Evolutionary conservation across 2,888 invertebrate genomes (phyloP).

Genomic region (Nomada ferruginata): DNA sequence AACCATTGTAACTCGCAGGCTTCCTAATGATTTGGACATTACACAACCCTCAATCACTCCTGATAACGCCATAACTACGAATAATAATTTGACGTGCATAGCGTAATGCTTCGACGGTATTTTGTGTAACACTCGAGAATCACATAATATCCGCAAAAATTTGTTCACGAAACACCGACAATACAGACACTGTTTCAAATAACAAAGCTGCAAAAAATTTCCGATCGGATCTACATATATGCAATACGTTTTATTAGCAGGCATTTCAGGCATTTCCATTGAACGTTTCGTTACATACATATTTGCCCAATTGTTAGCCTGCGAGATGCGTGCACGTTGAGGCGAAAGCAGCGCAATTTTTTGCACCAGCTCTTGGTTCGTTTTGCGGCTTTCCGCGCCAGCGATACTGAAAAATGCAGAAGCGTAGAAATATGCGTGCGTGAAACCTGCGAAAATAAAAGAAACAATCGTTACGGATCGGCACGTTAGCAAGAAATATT

Average conservation of each 20-base stretch:
- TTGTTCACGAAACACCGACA: not conserved
- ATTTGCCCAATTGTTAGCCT: not conserved
- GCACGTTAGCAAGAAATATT: constrained; percentile 17
- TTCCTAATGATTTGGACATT: too few species aligned
- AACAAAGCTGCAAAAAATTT: too few species aligned
- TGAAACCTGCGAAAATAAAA: constrained; percentile 1
- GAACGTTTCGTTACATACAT: not conserved
- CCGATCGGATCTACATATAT: too few species aligned
- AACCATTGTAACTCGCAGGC: too few species aligned
- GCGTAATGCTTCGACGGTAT: too few species aligned
- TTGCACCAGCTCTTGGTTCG: not conserved
- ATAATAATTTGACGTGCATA: too few species aligned
- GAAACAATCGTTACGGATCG: constrained; percentile 34
- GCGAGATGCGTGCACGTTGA: not conserved
- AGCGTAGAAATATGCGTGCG: not conserved
- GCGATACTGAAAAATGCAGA: not conserved
- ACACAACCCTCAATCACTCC: too few species aligned
- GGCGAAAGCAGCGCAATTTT: not conserved
- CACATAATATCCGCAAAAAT: too few species aligned
- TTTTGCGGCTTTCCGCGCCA: not conserved
- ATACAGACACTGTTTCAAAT: too few species aligned
- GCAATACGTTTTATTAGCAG: not conserved
- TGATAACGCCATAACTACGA: too few species aligned
- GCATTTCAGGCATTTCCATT: not conserved
- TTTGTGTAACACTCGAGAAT: too few species aligned